Conservation (phyloP, 2,888 invertebrate genomes). For the Meliscaeva auricollis region DNA sequence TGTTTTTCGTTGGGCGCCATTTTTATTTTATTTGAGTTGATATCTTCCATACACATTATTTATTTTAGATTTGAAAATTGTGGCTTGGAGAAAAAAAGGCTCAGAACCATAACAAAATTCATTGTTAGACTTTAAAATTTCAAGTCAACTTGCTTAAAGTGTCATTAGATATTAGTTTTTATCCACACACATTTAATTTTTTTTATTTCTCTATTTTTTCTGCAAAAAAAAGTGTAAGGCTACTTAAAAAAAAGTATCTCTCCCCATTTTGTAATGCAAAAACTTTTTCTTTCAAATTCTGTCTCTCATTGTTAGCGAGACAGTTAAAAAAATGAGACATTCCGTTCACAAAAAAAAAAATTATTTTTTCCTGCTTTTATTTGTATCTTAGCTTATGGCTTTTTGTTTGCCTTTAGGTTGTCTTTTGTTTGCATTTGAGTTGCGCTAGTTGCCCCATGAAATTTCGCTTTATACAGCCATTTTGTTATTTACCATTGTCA, state of each 20-base stretch:
- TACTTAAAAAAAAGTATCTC: not conserved
- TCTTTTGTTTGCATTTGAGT: conserved; percentile 43
- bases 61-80: too few relatives aligned
- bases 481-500: conserved; percentile 67
- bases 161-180: too few relatives aligned
- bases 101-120: too few relatives aligned
- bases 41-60: too few relatives aligned
- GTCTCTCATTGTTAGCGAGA: conserved; percentile 7
- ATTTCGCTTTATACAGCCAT: conserved; percentile 65
- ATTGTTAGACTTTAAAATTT: too few relatives aligned
- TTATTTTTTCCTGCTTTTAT: not conserved
- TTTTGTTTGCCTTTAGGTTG: conserved; percentile 43
- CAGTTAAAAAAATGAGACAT: conserved; percentile 29
- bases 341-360: conserved; percentile 1
- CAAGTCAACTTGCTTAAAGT: too few relatives aligned
- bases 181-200: not conserved
- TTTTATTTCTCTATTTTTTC: not conserved
- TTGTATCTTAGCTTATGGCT: conserved; percentile 12
- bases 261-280: conserved; percentile 14
- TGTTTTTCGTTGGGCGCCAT: too few relatives aligned
- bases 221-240: not conserved
- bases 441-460: conserved; percentile 49
- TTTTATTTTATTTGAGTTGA: too few relatives aligned
- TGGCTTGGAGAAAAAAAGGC: too few relatives aligned
- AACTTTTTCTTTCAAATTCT: conserved; percentile 18